These are phyloP conservation scores for Muschampia plurimacula DNA, from an alignment of 2,888 invertebrate genomes.

Conservation along the genomic window DNA sequence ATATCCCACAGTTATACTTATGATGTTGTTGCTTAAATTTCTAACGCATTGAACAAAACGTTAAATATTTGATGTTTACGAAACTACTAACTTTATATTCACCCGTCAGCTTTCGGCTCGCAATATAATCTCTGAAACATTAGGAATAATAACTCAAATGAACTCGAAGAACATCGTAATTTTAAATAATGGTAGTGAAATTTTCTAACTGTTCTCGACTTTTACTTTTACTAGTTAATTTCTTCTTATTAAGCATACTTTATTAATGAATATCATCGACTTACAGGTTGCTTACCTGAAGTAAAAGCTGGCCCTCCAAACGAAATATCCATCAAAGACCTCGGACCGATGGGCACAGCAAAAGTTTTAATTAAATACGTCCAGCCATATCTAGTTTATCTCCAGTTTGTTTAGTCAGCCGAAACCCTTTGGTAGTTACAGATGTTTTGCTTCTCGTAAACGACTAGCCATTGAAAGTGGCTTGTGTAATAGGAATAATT, in stretches of 20 bases:
- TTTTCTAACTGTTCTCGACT: too few species aligned
- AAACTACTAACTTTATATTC: neutral
- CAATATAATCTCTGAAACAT: too few species aligned
- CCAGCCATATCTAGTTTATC: conserved; percentile 51
- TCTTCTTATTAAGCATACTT: neutral
- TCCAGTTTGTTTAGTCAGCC: conserved; percentile 56
- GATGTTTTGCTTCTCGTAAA: conserved; percentile 29
- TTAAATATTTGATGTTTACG: too few species aligned
- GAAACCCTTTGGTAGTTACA: conserved; percentile 45
- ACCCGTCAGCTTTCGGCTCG: too few species aligned
- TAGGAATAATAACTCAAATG: too few species aligned
- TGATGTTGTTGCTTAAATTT: too few species aligned
- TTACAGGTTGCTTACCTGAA: neutral
- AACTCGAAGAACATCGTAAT: neutral
- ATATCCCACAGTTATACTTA: too few species aligned
- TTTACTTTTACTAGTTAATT: too few species aligned
- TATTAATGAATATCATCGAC: neutral
- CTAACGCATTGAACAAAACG: too few species aligned
- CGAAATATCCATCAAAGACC: conserved; percentile 42
- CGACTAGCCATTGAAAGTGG: neutral
- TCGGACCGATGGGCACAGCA: conserved; percentile 50
- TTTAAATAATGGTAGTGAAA: neutral
- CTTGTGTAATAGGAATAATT: neutral
- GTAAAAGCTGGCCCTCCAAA: conserved; percentile 31
- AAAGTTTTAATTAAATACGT: conserved; percentile 80